These are phyloP conservation scores for Buathra laborator DNA, from an alignment of 2,888 invertebrate species.

Conservation along the genomic window DNA sequence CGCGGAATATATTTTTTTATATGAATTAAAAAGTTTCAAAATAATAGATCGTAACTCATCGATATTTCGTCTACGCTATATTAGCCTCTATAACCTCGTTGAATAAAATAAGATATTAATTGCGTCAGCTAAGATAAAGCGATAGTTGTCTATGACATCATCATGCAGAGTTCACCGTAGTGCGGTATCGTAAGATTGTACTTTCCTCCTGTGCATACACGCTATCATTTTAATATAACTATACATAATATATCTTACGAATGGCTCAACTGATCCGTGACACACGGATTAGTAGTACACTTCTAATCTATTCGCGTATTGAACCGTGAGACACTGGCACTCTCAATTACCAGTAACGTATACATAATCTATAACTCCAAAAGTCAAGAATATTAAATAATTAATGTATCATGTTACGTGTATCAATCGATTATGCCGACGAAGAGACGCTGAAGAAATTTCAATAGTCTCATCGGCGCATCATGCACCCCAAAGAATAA, in stretches of 20 bases:
- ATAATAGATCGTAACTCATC: not conserved
- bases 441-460: not conserved
- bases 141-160: constrained; percentile 40
- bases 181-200: not conserved
- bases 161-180: not conserved
- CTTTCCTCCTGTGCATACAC: constrained; percentile 8
- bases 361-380: not conserved
- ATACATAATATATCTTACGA: constrained; percentile 2
- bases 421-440: not conserved
- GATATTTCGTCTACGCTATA: not conserved
- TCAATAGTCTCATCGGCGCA: constrained; percentile 8
- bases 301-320: constrained; percentile 18
- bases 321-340: constrained; percentile 42
- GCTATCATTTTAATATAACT: constrained; percentile 22
- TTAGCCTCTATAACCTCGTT: not conserved
- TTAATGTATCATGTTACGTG: constrained; percentile 9
- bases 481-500: not conserved
- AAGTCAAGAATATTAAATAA: constrained; percentile 17
- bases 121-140: constrained; percentile 53
- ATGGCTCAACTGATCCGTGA: constrained; percentile 63
- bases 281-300: constrained; percentile 31
- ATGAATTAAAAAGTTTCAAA: not conserved
- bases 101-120: not conserved
- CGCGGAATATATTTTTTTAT: not conserved
- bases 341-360: not conserved